A percentile compares a stretch with the other conserved stretches of the same genome.
These are phyloP conservation scores for Aporrectodea caliginosa DNA, from an alignment of 1,140 invertebrate species.

Conservation along the genomic window DNA sequence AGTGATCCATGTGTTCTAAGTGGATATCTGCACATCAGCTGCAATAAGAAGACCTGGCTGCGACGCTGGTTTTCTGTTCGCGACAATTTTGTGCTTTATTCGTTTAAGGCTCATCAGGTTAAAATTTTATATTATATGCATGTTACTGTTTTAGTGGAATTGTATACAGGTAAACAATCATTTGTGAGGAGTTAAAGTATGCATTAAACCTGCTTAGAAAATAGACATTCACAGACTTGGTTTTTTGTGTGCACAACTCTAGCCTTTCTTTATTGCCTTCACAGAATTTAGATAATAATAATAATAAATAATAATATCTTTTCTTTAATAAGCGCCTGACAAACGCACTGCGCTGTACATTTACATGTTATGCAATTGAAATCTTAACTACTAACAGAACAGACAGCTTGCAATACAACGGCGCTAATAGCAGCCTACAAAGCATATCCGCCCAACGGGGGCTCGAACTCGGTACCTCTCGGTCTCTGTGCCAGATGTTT, in stretches of 20 bases:
- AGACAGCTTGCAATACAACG: too few relatives aligned
- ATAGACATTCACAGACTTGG: background rate
- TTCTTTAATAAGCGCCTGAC: too few relatives aligned
- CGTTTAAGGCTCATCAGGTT: slow-evolving; percentile 62
- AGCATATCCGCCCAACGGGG: too few relatives aligned
- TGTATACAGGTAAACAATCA: background rate
- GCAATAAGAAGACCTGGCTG: slow-evolving; percentile 62
- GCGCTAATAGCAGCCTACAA: too few relatives aligned
- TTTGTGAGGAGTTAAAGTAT: background rate
- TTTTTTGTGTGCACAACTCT: background rate
- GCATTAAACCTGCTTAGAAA: background rate
- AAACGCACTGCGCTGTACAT: too few relatives aligned
- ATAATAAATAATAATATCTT: too few relatives aligned
- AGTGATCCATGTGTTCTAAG: slow-evolving; percentile 59
- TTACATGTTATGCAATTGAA: too few relatives aligned
- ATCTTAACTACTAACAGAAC: too few relatives aligned
- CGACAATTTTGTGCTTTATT: slow-evolving; percentile 65
- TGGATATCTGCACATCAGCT: slow-evolving; percentile 61
- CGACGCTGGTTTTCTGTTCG: slow-evolving; percentile 63
- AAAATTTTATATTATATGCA: slow-evolving; percentile 12
- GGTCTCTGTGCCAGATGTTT: too few relatives aligned
- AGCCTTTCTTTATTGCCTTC: background rate
- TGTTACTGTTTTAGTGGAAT: background rate
- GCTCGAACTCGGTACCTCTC: too few relatives aligned
- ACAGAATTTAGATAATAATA: too few relatives aligned